These are phyloP conservation scores for Phainopepla nitens DNA, from an alignment of 2,113 vertebrate species.

Conservation along the genomic window DNA sequence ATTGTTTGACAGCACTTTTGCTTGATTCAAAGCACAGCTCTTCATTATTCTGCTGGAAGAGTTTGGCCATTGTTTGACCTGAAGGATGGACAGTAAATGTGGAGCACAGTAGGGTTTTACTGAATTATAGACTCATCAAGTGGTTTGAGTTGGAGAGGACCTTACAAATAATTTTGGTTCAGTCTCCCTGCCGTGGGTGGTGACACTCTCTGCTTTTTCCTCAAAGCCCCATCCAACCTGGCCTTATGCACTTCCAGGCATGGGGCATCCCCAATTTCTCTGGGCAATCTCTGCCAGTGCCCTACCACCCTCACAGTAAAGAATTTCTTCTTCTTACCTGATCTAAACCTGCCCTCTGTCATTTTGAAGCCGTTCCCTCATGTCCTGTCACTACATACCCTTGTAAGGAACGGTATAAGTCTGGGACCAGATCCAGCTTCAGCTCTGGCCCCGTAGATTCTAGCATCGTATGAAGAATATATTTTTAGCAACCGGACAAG, in stretches of 20 bases:
- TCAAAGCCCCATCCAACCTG: not conserved
- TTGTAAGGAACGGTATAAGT: not conserved
- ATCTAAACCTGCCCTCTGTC: not conserved
- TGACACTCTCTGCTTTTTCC: not conserved
- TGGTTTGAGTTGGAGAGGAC: not conserved
- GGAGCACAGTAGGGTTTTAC: accelerated
- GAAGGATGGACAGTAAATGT: not conserved
- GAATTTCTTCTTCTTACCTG: not conserved
- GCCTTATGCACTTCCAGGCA: not conserved
- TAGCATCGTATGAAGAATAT: not conserved
- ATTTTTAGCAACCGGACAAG: not conserved
- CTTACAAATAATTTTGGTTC: not conserved
- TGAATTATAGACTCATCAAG: not conserved
- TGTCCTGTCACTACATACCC: not conserved
- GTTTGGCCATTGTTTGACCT: not conserved
- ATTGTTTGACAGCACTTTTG: not conserved
- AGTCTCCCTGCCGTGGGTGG: not conserved
- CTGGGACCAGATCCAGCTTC: not conserved
- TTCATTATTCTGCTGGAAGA: not conserved
- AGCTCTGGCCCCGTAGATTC: not conserved
- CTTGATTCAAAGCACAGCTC: not conserved
- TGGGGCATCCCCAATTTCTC: not conserved
- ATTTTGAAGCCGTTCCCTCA: not conserved
- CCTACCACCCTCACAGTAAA: not conserved
- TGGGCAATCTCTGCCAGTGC: not conserved